Base-by-base conservation (phyloP, 2,888 invertebrate genomes). In the Coleophora flavipennella region DNA sequence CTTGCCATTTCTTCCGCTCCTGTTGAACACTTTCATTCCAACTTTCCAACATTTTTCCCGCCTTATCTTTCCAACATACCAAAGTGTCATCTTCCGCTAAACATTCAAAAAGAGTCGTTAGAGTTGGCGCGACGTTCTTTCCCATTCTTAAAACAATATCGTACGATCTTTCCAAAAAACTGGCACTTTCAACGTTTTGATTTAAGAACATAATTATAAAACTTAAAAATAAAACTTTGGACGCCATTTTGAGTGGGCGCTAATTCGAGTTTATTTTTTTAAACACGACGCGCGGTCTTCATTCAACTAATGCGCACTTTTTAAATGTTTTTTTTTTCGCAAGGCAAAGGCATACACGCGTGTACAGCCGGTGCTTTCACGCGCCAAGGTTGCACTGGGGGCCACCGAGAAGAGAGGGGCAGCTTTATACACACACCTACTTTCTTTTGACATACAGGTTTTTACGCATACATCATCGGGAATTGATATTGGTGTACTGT, bases 41-140 rank as follows among this genome's bases (percentile, higher is more conserved):
- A 1, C 54, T 53, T 41, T 81, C 80, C 50, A 89, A 62, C 33
- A 88, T 67, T 37, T 81, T 84, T 32, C 81, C 86, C 2, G 88
- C 86, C 47, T 85, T 85, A 43, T 85, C 75, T 29, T 76, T 77
- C 3, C 87, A 85, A 72, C 89, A 89, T 8, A 59, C 58, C 87
- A 87, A 87, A 8, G 84, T 76, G 28, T 87, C 73, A 0, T 73
- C 62, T 8, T 80, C 70, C 1, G 77, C 68, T 28, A 88, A 74
- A 61, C 89, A 89, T 45, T 87, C 75, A 40, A 86, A 59, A 37
- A 88, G 58, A 2, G 86, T 77, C 67, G 87, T 63, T 36, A 88
- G 78, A 62, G 83, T 85, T 1, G 88, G 87, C 27, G 79, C 79
- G 31, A 81, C 53, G 57, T 53, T 76, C 40, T 74, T 79, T 0